Percentiles rank a stretch among this genome's conserved stretches.
These are phyloP conservation scores for Mus pahari DNA, from an alignment of 2,113 vertebrate species.

Conservation along the genomic window DNA sequence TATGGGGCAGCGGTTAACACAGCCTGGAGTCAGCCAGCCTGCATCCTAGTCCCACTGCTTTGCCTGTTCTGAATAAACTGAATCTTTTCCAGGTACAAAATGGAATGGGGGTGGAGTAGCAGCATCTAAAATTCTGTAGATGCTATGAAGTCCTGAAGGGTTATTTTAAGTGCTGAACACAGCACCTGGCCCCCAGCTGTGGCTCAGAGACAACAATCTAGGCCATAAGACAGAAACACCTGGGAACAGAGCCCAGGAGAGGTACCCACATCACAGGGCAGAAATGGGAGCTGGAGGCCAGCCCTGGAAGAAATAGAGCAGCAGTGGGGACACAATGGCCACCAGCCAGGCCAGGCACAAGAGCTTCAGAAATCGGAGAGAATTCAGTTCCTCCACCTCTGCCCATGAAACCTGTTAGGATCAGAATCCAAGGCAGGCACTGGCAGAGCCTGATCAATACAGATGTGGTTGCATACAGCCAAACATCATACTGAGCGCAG, in stretches of 20 bases:
- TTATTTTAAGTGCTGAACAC: not conserved
- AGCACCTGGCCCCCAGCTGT: not conserved
- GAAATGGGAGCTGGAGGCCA: not conserved
- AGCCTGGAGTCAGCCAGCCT: not conserved
- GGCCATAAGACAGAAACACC: not conserved
- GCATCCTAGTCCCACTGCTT: not conserved
- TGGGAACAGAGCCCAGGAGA: not conserved
- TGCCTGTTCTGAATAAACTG: not conserved
- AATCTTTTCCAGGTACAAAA: not conserved
- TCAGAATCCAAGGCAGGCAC: not conserved
- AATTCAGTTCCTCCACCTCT: not conserved
- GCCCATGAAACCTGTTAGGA: not conserved
- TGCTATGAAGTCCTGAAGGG: not conserved
- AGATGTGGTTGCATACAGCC: no score
- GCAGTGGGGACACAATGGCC: not conserved
- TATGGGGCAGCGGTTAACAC: not conserved
- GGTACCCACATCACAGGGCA: not conserved
- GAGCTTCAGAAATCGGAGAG: not conserved
- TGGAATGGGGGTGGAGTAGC: not conserved
- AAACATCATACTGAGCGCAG: no score
- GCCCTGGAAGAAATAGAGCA: not conserved
- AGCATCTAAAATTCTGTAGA: not conserved
- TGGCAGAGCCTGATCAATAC: no score
- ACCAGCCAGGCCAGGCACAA: not conserved
- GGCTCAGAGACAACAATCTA: not conserved